A percentile compares a stretch with the other conserved stretches of the same genome.
phyloP scores from a whole-genome alignment of 2,888 invertebrate genomes.

The Stenotaenia linearis region DNA sequence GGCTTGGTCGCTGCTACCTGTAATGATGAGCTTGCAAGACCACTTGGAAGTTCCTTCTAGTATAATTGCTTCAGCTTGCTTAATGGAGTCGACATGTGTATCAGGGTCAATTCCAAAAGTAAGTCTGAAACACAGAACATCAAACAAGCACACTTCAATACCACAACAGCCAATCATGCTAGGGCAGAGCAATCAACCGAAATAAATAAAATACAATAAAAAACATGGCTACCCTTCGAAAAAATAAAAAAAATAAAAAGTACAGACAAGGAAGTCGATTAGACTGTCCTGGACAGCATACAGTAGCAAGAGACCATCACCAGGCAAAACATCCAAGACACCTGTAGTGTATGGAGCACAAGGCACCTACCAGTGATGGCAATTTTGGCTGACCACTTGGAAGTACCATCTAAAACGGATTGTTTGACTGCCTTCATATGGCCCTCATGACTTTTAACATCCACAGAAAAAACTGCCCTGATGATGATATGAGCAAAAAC shows the following conservation, averaged over 20 bases:
- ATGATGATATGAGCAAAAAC: conserved; percentile 11
- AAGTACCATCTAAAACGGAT: conserved; percentile 97
- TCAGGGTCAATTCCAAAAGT: conserved; percentile 96
- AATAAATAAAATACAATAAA: conserved; percentile 30
- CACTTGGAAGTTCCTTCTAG: conserved; percentile 98
- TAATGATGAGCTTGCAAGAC: conserved; percentile 99
- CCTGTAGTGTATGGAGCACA: not conserved
- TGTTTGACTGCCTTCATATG: conserved; percentile 98
- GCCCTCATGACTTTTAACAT: conserved; percentile 85
- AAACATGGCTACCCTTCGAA: not conserved
- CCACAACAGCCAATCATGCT: conserved; percentile 29
- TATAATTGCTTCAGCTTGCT: conserved; percentile 95
- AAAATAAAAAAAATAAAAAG: conserved; percentile 24
- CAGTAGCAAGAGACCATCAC: conserved; percentile 21
- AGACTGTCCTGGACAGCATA: not conserved
- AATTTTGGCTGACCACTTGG: conserved; percentile 99
- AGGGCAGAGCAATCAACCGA: conserved; percentile 29
- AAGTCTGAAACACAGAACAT: conserved; percentile 63
- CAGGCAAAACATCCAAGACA: conserved; percentile 24
- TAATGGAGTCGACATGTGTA: conserved; percentile 95
- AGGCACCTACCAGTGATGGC: conserved; percentile 93
- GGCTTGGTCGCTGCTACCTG: conserved; percentile 62
- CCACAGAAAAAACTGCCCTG: conserved; percentile 93
- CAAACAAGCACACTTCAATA: conserved; percentile 33
- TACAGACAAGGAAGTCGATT: conserved; percentile 24